phyloP scores from a whole-genome alignment of 2,113 vertebrate species.

The Rhynchomys soricoides region DNA sequence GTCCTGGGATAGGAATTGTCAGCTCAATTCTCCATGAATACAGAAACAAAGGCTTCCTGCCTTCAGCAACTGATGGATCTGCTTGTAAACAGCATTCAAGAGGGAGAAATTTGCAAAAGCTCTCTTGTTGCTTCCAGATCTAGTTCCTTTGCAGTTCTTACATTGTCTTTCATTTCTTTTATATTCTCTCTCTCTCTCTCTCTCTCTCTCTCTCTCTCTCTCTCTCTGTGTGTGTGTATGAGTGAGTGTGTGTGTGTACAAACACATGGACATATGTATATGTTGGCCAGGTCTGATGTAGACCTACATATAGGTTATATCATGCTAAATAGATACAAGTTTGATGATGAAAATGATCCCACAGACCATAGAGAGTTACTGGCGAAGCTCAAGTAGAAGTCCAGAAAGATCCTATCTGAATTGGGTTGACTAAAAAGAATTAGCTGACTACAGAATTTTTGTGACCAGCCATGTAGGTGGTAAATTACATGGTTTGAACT shows the following conservation, averaged over 20 bases:
- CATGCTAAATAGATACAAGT: not conserved
- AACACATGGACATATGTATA: not conserved
- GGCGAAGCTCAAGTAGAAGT: not conserved
- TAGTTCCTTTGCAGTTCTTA: not conserved
- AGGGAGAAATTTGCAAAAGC: not conserved
- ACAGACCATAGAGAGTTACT: not conserved
- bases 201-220: too few species aligned
- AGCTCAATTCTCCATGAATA: not conserved
- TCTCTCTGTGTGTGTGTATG: not conserved
- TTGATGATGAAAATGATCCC: not conserved
- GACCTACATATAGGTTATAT: not conserved
- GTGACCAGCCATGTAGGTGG: not conserved
- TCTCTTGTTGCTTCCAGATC: not conserved
- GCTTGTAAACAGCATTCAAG: too few species aligned
- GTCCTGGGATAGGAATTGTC: not conserved
- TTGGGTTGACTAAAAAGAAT: not conserved
- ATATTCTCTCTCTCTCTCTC: not conserved
- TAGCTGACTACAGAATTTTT: not conserved
- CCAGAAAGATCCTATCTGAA: not conserved
- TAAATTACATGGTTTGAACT: not conserved
- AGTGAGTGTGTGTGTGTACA: not conserved
- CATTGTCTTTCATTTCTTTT: not conserved
- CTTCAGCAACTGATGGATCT: not conserved
- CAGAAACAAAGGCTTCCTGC: not conserved
- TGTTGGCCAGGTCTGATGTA: not conserved